phyloP scores from a whole-genome alignment of 2,888 invertebrate genomes.

The Ditula angustiorana region DNA sequence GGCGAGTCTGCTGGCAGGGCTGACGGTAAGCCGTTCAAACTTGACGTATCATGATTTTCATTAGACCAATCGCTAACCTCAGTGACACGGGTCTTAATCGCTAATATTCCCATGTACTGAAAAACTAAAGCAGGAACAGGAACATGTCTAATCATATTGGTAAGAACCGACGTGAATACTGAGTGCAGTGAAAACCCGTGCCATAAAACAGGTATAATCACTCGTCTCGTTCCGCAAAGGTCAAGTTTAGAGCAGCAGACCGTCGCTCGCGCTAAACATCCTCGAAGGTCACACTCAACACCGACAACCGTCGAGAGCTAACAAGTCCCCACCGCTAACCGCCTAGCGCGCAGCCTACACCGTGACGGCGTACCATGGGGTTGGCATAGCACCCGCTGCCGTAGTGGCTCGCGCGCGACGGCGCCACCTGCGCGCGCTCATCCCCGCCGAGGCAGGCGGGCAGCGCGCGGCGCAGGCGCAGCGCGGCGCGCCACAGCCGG shows the following conservation, averaged over 20 bases:
- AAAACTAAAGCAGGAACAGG: no score
- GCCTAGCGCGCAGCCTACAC: slow-evolving; percentile 49
- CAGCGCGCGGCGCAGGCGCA: slow-evolving; percentile 59
- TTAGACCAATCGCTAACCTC: no score
- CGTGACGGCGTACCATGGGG: slow-evolving; percentile 73
- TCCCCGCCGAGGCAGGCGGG: slow-evolving; percentile 66
- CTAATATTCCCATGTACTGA: no score
- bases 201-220: no score
- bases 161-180: no score
- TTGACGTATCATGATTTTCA: no score
- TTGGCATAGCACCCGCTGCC: slow-evolving; percentile 73
- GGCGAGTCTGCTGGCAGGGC: neutral
- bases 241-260: neutral
- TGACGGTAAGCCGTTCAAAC: no score
- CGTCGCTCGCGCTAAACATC: neutral
- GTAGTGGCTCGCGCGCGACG: slow-evolving; percentile 57
- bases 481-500: slow-evolving; percentile 55
- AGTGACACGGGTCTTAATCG: no score
- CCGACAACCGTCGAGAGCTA: neutral
- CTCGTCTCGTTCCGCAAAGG: neutral
- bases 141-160: no score
- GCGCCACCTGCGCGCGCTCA: slow-evolving; percentile 66
- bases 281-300: no score
- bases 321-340: neutral
- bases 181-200: no score